phyloP scores from a whole-genome alignment of 2,113 vertebrate genomes.

The Heterocephalus glaber region DNA sequence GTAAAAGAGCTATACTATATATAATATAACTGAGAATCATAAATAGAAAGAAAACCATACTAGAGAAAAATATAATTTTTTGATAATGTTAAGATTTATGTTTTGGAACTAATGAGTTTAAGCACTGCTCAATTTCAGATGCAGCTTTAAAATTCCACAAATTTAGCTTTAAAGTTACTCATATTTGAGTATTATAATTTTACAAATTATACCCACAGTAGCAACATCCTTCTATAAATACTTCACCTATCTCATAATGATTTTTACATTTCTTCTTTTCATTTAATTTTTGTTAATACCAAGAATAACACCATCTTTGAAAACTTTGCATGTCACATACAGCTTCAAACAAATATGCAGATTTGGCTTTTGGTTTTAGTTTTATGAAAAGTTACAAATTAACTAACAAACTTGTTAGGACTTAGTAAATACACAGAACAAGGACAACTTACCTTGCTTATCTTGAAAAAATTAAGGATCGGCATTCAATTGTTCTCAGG shows the following conservation, averaged over 20 bases:
- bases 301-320: not conserved
- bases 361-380: conserved; percentile 43
- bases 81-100: not conserved
- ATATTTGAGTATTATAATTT: not conserved
- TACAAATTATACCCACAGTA: not conserved
- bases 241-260: not conserved
- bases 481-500: conserved; percentile 60
- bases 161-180: not conserved
- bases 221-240: not conserved
- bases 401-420: conserved; percentile 3
- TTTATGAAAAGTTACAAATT: conserved; percentile 49
- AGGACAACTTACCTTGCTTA: conserved; percentile 81
- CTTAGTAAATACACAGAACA: conserved; percentile 51
- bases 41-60: conserved; percentile 5
- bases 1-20: not conserved
- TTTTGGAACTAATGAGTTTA: not conserved
- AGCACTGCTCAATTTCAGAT: not conserved
- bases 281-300: conserved; percentile 2
- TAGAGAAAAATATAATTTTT: conserved; percentile 22
- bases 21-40: not conserved
- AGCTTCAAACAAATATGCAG: not conserved
- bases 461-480: conserved; percentile 77
- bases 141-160: not conserved
- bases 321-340: not conserved
- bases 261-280: not conserved